These are phyloP conservation scores for Rhyacophila evoluta DNA, from an alignment of 2,888 invertebrate species.

Conservation along the genomic window DNA sequence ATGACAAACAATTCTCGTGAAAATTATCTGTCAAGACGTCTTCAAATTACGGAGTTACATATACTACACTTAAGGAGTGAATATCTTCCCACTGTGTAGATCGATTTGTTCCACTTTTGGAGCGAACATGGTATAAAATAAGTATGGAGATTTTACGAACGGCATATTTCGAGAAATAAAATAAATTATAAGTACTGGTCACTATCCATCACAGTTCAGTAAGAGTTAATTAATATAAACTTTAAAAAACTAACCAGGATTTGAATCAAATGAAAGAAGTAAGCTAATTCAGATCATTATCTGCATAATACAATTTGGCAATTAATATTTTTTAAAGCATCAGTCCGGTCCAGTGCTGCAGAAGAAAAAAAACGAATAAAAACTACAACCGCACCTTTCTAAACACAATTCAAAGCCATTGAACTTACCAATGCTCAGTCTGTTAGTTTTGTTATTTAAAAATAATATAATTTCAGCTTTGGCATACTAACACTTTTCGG, in stretches of 20 bases:
- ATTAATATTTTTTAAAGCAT: not conserved
- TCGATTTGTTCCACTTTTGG: no score
- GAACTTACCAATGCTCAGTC: not conserved
- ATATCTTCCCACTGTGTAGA: no score
- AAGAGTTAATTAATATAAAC: no score
- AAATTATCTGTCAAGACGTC: no score
- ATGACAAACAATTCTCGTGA: no score
- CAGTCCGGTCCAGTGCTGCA: not conserved
- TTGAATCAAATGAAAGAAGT: not conserved
- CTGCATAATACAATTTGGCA: not conserved
- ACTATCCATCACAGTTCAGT: no score
- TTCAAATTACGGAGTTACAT: no score
- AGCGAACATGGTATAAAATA: no score
- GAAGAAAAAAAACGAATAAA: not conserved
- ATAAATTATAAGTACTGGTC: no score
- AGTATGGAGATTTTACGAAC: no score
- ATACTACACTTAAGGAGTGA: no score
- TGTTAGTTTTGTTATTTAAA: not conserved
- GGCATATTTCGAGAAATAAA: no score
- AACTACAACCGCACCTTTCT: not conserved
- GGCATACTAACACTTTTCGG: conserved; percentile 9
- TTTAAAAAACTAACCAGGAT: not conserved
- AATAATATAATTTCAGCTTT: not conserved
- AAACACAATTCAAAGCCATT: conserved; percentile 1
- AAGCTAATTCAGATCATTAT: not conserved